Percentiles rank a stretch among this genome's conserved stretches.
phyloP scores from a whole-genome alignment of 2,797 vertebrate genomes.

The Schizopygopsis malacanthus region DNA sequence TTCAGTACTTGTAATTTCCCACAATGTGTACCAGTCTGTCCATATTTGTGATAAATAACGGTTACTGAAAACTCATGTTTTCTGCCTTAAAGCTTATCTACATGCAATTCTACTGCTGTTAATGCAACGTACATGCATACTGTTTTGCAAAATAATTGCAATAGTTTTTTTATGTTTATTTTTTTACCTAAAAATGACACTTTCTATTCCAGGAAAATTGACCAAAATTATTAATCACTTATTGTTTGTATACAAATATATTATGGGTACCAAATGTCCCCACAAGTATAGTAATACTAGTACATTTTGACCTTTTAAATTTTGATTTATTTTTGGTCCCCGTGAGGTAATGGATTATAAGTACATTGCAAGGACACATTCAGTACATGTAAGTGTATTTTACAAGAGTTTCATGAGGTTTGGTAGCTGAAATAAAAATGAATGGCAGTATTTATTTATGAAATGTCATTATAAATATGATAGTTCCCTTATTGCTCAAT shows the following conservation, averaged over 20 bases:
- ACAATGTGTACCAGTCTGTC: background rate
- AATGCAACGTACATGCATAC: background rate
- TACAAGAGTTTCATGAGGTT: background rate
- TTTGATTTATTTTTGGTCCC: background rate
- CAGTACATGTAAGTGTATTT: background rate
- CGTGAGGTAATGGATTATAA: background rate
- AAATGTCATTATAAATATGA: background rate
- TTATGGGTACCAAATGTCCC: background rate
- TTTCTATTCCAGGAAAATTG: background rate
- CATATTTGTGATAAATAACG: background rate
- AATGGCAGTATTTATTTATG: background rate
- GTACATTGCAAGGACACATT: background rate
- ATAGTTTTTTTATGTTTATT: too few relatives aligned
- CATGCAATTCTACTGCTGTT: background rate
- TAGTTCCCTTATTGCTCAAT: background rate
- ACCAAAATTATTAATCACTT: background rate
- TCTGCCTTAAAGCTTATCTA: background rate
- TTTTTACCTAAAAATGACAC: background rate
- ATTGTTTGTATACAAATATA: background rate
- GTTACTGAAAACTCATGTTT: background rate
- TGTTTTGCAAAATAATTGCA: too few relatives aligned
- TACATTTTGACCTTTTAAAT: background rate
- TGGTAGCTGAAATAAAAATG: background rate
- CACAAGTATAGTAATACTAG: background rate
- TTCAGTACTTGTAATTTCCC: background rate